Conservation (phyloP, 53 echinoderm and acorn worm species). For the Paelopatides confundens region DNA sequence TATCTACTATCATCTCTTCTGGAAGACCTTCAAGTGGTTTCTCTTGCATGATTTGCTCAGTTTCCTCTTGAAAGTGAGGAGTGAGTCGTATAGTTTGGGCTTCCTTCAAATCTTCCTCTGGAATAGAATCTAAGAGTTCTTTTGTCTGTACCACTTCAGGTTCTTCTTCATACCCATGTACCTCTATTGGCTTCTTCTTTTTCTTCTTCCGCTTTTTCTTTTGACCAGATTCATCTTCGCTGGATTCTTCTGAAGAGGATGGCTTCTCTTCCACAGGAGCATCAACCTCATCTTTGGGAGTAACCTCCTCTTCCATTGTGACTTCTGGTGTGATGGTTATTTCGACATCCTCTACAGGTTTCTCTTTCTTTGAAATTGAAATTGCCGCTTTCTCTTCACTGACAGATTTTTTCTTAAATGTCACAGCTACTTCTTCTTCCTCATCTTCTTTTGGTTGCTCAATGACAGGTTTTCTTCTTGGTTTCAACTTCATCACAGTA, state of each 20-base stretch:
- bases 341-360: constrained; percentile 54
- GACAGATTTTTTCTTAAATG: constrained; percentile 55
- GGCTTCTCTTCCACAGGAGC: constrained; percentile 44
- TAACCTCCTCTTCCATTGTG: constrained; percentile 22
- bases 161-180: constrained; percentile 53
- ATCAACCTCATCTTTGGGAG: constrained; percentile 58
- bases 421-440: constrained; percentile 53
- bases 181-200: constrained; percentile 54
- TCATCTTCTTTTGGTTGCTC: constrained; percentile 54
- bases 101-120: constrained; percentile 76
- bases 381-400: constrained; percentile 52
- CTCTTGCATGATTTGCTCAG: constrained; percentile 43
- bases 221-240: constrained; percentile 54
- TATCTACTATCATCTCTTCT: constrained; percentile 53
- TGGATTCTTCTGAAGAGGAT: constrained; percentile 10
- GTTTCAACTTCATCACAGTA: constrained; percentile 26
- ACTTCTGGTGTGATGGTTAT: constrained; percentile 31
- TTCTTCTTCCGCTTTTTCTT: constrained; percentile 59
- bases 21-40: constrained; percentile 38
- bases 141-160: constrained; percentile 70
- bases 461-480: constrained; percentile 2
- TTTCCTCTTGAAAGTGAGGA: constrained; percentile 46
- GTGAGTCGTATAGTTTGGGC: constrained; percentile 47
- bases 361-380: constrained; percentile 50
- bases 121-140: constrained; percentile 65